A percentile compares a stretch with the other conserved stretches of the same genome.
These are phyloP conservation scores for Leptura quadrifasciata DNA, from an alignment of 2,888 invertebrate species.

Conservation along the genomic window DNA sequence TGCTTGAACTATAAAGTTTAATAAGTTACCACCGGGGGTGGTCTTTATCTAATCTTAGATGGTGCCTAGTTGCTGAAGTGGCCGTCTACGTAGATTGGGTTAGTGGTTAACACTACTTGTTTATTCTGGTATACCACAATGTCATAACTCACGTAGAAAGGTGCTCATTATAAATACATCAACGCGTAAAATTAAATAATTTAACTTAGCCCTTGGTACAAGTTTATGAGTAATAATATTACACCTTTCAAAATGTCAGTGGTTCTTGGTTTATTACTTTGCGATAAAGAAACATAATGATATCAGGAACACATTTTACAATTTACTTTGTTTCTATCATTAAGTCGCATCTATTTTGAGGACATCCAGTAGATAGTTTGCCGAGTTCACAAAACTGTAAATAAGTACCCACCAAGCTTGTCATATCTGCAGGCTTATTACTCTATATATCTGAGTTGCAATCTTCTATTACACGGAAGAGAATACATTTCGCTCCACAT, in stretches of 20 bases:
- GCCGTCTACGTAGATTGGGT: constrained; percentile 31
- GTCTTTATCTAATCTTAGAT: constrained; percentile 55
- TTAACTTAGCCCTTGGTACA: background rate
- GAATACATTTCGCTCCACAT: background rate
- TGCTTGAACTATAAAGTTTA: constrained; percentile 63
- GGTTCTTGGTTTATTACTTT: too few relatives aligned
- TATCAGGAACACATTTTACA: too few relatives aligned
- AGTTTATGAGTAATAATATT: too few relatives aligned
- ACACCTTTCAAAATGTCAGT: too few relatives aligned
- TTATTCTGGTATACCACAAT: constrained; percentile 25
- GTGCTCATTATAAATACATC: constrained; percentile 28
- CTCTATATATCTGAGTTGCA: background rate
- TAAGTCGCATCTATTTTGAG: too few relatives aligned
- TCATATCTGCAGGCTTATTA: too few relatives aligned
- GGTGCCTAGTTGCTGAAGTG: constrained; percentile 32
- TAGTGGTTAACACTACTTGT: constrained; percentile 7
- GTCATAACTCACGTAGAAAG: constrained; percentile 31
- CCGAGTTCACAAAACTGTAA: too few relatives aligned
- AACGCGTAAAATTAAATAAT: constrained; percentile 31
- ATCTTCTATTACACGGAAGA: background rate
- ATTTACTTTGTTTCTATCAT: too few relatives aligned
- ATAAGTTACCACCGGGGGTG: constrained; percentile 54
- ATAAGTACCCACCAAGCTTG: too few relatives aligned
- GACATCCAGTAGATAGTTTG: too few relatives aligned
- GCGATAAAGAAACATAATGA: too few relatives aligned